Evolutionary conservation across 2,888 invertebrate genomes (phyloP).

Genomic region (Blera fallax): DNA sequence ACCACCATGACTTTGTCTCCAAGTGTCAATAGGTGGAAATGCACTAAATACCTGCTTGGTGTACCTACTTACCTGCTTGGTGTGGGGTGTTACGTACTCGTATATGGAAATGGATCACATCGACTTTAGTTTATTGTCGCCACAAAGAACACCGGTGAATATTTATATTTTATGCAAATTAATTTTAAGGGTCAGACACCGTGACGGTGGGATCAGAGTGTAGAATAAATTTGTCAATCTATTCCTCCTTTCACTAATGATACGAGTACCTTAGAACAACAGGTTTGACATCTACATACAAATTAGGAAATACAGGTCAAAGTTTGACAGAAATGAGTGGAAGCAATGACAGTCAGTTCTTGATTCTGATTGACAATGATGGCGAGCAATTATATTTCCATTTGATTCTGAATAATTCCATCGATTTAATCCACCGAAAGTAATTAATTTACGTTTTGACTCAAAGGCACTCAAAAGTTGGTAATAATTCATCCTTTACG

Average conservation of each 20-base stretch:
- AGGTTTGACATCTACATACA: not conserved
- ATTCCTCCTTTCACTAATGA: constrained; percentile 29
- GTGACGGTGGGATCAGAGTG: not conserved
- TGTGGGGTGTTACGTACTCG: not conserved
- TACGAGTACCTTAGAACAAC: not conserved
- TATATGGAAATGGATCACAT: constrained; percentile 9
- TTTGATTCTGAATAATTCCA: too few species aligned
- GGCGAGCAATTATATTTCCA: too few species aligned
- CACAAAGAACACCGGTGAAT: constrained; percentile 18
- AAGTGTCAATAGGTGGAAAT: constrained; percentile 25
- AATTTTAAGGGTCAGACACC: constrained; percentile 10
- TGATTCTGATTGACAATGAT: too few species aligned
- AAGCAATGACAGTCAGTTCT: not conserved
- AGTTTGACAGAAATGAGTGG: not conserved
- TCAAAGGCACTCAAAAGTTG: too few species aligned
- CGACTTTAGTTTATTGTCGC: not conserved
- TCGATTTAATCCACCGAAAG: too few species aligned
- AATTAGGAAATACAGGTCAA: not conserved
- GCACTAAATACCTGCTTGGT: not conserved
- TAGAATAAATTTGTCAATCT: constrained; percentile 26
- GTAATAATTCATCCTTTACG: too few species aligned
- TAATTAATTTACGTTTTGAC: too few species aligned
- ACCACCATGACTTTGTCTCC: constrained; percentile 11
- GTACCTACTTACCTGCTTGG: constrained; percentile 1
- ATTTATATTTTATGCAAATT: constrained; percentile 40